A percentile compares a stretch with the other conserved stretches of the same genome.
These are phyloP conservation scores for Drosophila melanosoma DNA, from an alignment of 2,888 invertebrate species.

Conservation along the genomic window DNA sequence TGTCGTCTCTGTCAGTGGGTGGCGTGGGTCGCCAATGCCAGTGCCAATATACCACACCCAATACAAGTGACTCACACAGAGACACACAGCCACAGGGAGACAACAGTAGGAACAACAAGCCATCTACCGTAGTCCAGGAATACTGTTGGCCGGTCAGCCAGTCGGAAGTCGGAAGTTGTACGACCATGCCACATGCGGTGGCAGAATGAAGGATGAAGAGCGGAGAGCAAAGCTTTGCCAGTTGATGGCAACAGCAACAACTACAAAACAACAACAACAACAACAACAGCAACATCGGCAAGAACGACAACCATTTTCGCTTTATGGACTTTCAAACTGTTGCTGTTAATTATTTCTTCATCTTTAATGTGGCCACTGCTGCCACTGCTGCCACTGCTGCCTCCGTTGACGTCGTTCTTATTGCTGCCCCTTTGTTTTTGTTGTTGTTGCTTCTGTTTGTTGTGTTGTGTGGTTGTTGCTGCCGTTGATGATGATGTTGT, in stretches of 20 bases:
- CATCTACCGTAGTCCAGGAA: slow-evolving; percentile 28
- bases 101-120: slow-evolving; percentile 29
- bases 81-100: slow-evolving; percentile 10
- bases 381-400: slow-evolving; percentile 29
- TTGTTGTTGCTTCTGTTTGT: slow-evolving; percentile 56
- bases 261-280: background rate
- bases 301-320: slow-evolving; percentile 68
- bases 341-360: slow-evolving; percentile 81
- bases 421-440: slow-evolving; percentile 25
- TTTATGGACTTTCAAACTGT: slow-evolving; percentile 81
- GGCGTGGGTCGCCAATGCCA: slow-evolving; percentile 3
- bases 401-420: slow-evolving; percentile 25
- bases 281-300: slow-evolving; percentile 7
- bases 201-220: slow-evolving; percentile 38
- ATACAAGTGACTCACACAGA: slow-evolving; percentile 11
- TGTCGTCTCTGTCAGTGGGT: slow-evolving; percentile 42
- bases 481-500: slow-evolving; percentile 70
- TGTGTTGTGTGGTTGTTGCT: slow-evolving; percentile 50
- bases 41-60: slow-evolving; percentile 7
- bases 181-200: slow-evolving; percentile 76
- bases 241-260: slow-evolving; percentile 43
- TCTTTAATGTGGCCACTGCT: slow-evolving; percentile 76
- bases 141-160: slow-evolving; percentile 55
- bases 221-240: slow-evolving; percentile 26
- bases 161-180: slow-evolving; percentile 78